phyloP scores from a whole-genome alignment of 1,140 invertebrate species.

The Antheraea mylitta region DNA sequence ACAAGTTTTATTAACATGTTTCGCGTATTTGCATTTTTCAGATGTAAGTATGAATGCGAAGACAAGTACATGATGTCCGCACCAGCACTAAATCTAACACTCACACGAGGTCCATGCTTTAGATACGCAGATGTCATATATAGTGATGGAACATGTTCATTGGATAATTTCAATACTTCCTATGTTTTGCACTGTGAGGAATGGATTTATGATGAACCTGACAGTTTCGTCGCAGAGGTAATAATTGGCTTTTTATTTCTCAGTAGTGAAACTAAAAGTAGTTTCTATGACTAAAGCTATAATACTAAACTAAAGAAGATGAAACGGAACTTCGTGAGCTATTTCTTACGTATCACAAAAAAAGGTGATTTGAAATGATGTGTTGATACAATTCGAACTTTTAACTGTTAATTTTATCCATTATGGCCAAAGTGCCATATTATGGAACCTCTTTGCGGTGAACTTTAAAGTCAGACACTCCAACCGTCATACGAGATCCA shows the following conservation, averaged over 20 bases:
- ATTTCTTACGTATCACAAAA: no score
- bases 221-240: slow-evolving; percentile 53
- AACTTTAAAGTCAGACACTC: no score
- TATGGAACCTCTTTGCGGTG: no score
- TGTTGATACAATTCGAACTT: no score
- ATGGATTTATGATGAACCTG: slow-evolving; percentile 44
- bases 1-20: no score
- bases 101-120: slow-evolving; percentile 7
- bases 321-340: no score
- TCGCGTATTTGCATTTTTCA: slow-evolving; percentile 22
- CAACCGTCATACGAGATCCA: no score
- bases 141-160: slow-evolving; percentile 10
- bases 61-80: slow-evolving; percentile 3
- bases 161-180: slow-evolving; percentile 2
- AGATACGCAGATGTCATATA: slow-evolving; percentile 12
- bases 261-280: neutral
- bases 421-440: no score
- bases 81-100: slow-evolving; percentile 10
- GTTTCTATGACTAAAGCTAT: neutral
- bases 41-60: slow-evolving; percentile 31
- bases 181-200: slow-evolving; percentile 25
- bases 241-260: slow-evolving; percentile 9
- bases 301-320: no score
- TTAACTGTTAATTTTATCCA: no score
- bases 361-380: no score